These are phyloP conservation scores for Thysanoteuthis rhombus DNA, from an alignment of 2,888 invertebrate species.

Conservation along the genomic window DNA sequence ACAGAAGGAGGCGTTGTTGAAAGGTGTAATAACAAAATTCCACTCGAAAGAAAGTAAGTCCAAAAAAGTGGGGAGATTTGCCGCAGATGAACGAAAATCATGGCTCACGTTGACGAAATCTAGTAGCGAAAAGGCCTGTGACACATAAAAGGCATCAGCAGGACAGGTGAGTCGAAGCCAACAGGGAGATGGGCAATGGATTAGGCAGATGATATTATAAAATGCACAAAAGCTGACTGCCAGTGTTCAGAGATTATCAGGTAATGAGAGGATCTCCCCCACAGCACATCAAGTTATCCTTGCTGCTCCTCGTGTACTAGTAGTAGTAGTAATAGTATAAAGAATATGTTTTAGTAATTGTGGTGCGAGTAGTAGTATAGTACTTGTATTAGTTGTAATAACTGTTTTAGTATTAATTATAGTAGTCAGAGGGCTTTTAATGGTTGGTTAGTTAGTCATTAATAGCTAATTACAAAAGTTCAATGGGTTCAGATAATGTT, in stretches of 20 bases:
- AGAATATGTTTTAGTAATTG: neutral
- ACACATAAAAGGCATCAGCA: neutral
- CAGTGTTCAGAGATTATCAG: neutral
- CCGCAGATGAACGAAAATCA: neutral
- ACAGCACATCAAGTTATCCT: neutral
- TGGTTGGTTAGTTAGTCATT: neutral
- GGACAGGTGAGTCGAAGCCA: neutral
- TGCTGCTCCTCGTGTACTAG: neutral
- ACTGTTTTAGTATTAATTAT: neutral
- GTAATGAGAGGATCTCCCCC: conserved; percentile 12
- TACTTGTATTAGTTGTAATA: neutral
- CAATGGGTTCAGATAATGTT: neutral
- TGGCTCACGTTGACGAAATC: neutral
- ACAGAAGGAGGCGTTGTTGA: neutral
- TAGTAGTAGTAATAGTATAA: too few relatives aligned
- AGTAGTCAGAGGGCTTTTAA: neutral
- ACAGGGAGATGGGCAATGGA: neutral
- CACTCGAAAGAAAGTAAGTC: neutral
- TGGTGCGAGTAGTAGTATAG: neutral
- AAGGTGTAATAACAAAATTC: neutral
- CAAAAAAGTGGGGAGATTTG: neutral
- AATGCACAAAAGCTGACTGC: neutral
- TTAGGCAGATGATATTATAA: neutral
- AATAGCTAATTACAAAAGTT: neutral
- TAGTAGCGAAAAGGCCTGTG: neutral